Evolutionary conservation across 2,888 invertebrate species (phyloP).

Genomic region (Electrophaes corylata): DNA sequence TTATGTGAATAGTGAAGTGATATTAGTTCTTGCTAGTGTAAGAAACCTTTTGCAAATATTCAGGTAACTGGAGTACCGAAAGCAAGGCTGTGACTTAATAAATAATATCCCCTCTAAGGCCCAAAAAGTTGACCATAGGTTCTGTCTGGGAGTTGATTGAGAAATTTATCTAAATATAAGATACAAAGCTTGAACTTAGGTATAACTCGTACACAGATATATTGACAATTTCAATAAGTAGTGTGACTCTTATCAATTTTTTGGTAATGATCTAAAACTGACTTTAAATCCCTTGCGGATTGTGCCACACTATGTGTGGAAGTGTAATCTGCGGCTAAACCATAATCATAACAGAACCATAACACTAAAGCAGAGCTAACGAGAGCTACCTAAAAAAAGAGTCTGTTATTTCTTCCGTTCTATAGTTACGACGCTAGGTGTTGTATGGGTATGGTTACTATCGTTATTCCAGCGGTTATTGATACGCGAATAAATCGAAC

Average conservation of each 20-base stretch:
- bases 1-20: constrained; percentile 16
- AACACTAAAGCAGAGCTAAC: too few relatives aligned
- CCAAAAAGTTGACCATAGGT: neutral
- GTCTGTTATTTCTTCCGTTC: too few relatives aligned
- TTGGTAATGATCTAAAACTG: neutral
- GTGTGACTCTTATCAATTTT: neutral
- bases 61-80: neutral
- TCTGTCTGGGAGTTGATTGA: neutral
- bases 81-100: constrained; percentile 21
- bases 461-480: too few relatives aligned
- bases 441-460: too few relatives aligned
- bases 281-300: too few relatives aligned
- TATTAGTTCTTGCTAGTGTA: constrained; percentile 11
- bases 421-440: too few relatives aligned
- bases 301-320: too few relatives aligned
- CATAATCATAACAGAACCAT: too few relatives aligned
- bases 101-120: neutral
- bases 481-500: too few relatives aligned
- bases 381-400: too few relatives aligned
- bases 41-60: constrained; percentile 12
- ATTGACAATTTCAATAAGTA: neutral
- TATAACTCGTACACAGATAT: neutral
- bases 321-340: too few relatives aligned
- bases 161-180: neutral
- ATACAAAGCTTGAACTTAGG: neutral